phyloP scores from a whole-genome alignment of 2,797 vertebrate species.

The Orestias chungarensis region DNA sequence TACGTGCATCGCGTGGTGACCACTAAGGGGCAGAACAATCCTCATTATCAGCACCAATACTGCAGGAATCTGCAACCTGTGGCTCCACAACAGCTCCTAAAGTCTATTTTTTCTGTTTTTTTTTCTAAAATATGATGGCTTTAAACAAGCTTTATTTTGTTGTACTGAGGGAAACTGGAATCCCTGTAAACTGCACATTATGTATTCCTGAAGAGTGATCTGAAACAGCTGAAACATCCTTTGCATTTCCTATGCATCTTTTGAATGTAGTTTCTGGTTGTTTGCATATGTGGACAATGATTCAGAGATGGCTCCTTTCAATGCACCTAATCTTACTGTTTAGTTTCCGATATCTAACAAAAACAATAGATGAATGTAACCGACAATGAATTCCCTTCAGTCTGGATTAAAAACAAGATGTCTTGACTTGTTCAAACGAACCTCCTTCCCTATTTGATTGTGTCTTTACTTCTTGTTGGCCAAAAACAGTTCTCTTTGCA shows the following conservation, averaged over 20 bases:
- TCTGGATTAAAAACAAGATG: conserved; percentile 28
- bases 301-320: background rate
- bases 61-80: background rate
- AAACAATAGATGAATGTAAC: conserved; percentile 11
- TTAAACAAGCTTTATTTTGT: background rate
- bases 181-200: background rate
- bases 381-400: conserved; percentile 45
- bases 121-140: background rate
- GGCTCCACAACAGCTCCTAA: no score
- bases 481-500: background rate
- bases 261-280: background rate
- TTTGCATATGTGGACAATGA: background rate
- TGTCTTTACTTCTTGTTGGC: conserved; percentile 5
- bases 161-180: background rate
- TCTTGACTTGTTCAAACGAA: conserved; percentile 43
- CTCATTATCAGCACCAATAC: background rate
- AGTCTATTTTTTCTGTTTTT: background rate
- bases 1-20: background rate
- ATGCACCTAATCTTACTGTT: conserved; percentile 26
- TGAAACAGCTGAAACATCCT: no score
- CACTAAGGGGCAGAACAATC: conserved; percentile 4
- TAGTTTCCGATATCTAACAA: conserved; percentile 6
- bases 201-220: background rate
- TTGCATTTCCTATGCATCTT: no score
- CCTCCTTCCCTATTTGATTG: conserved; percentile 21